Evolutionary conservation across 2,888 invertebrate species (phyloP), one percentile per base, ranked within the genome.

Genomic region (Nemotelus nigrinus): DNA sequence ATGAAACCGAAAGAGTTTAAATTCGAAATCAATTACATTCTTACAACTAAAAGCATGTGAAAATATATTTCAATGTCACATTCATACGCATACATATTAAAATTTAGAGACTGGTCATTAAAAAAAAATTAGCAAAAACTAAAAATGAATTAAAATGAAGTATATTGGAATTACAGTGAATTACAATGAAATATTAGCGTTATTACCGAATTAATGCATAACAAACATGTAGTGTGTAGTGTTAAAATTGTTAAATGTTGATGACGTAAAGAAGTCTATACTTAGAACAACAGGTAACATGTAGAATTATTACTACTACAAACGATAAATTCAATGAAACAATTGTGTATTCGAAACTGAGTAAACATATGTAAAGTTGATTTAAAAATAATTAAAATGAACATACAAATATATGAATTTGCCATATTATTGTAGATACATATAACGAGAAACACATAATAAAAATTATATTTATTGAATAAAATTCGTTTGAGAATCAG

Each of bases 71-170:
- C 50, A 67, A 68, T 67, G 57, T 55, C 75, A 25, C 25, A 75
- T 64, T 75, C 64, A 58, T 76, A 72, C 78, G 45, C 68, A 74
- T 77, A 78, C 79, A 79, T 79, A 79, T 78, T 79, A 77, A 57
- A 78, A 68, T 74, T 77, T 79, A 79, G 79, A 79, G 79, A 79
- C 79, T 79, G 79, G 78, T 55, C 74, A 74, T 72, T 68, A 25
- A 25, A 25, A 25, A 25, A 25, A 25, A 25, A 25, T 25, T 25
- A 25, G 25, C 25, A 25, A 25, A 57, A 75, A n/a, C 8, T 50
- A 55, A 65, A 45, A 57, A 25, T 25, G 44, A 3, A n/a, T 55
- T 25, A 57, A 67, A 25, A n/a, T 48, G 55, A 45, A 64, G n/a
- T 48, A 25, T 25, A 25, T 25, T 48, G 45, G 47, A 71, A 64